Evolutionary conservation across 1,140 invertebrate genomes (phyloP).

Genomic region (Dermatophagoides farinae): DNA sequence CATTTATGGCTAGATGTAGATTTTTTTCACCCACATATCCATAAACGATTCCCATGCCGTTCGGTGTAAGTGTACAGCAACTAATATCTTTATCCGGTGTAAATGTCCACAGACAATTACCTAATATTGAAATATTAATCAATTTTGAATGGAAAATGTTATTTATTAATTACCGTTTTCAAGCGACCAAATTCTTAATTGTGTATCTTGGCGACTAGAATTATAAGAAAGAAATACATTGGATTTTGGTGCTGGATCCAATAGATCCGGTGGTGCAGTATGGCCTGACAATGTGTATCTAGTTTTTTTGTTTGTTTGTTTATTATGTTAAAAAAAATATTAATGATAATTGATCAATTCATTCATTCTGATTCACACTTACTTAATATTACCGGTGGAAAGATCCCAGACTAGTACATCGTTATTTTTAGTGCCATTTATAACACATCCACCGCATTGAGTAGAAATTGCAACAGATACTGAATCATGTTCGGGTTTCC

Average conservation of each 20-base stretch:
- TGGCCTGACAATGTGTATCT: constrained; percentile 48
- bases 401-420: constrained; percentile 66
- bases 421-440: constrained; percentile 55
- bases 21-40: constrained; percentile 1
- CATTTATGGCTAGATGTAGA: not conserved
- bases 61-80: constrained; percentile 47
- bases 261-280: constrained; percentile 44
- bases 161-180: constrained; percentile 36
- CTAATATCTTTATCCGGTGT: constrained; percentile 48
- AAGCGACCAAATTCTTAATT: constrained; percentile 54
- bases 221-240: constrained; percentile 47
- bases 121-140: constrained; percentile 28
- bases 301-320: not conserved
- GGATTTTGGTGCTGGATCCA: constrained; percentile 46
- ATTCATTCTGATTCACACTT: constrained; percentile 4
- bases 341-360: not conserved
- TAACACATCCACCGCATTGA: constrained; percentile 45
- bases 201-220: constrained; percentile 41
- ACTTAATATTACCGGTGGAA: constrained; percentile 42
- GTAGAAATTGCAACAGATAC: constrained; percentile 59
- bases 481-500: constrained; percentile 58
- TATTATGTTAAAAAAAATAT: not conserved
- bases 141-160: not conserved
- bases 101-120: constrained; percentile 50
- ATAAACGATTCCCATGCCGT: constrained; percentile 42